Evolutionary conservation across 2,888 invertebrate species (phyloP).

Genomic region (Endomychus coccineus): DNA sequence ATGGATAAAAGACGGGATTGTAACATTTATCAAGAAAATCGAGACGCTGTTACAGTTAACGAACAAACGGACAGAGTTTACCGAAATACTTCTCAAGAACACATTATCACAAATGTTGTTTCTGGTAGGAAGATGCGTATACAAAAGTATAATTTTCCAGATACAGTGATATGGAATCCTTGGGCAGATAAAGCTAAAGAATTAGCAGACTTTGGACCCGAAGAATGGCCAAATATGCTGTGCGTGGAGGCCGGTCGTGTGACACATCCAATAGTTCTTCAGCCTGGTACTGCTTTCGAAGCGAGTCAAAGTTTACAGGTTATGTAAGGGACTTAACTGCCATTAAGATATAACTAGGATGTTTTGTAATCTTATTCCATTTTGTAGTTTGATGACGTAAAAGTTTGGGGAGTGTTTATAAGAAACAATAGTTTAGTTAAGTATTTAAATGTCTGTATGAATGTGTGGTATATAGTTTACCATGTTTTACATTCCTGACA

Average conservation of each 20-base stretch:
- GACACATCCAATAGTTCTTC: constrained; percentile 75
- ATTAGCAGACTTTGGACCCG: constrained; percentile 92
- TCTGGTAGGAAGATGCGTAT: constrained; percentile 87
- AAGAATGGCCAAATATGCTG: constrained; percentile 93
- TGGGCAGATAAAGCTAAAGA: constrained; percentile 91
- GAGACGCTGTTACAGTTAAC: constrained; percentile 81
- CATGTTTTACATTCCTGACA: constrained; percentile 7
- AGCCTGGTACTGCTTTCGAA: constrained; percentile 87
- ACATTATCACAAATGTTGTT: constrained; percentile 87
- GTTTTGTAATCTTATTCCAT: constrained; percentile 8
- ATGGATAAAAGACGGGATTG: constrained; percentile 77
- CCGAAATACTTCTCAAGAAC: constrained; percentile 87
- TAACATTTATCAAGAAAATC: constrained; percentile 79
- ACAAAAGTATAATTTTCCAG: constrained; percentile 91
- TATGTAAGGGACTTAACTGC: constrained; percentile 32
- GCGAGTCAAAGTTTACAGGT: constrained; percentile 86
- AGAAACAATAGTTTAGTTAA: constrained; percentile 4
- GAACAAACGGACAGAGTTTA: constrained; percentile 94
- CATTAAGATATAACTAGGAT: constrained; percentile 2
- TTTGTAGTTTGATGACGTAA: constrained; percentile 4
- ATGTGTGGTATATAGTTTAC: constrained; percentile 2
- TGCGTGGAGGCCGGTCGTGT: constrained; percentile 94
- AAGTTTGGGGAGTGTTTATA: constrained; percentile 2
- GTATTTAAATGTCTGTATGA: constrained; percentile 5
- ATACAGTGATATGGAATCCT: constrained; percentile 96